These are phyloP conservation scores for Rhynchonema sp. DNA, from an alignment of 2,888 invertebrate genomes.

Conservation along the genomic window DNA sequence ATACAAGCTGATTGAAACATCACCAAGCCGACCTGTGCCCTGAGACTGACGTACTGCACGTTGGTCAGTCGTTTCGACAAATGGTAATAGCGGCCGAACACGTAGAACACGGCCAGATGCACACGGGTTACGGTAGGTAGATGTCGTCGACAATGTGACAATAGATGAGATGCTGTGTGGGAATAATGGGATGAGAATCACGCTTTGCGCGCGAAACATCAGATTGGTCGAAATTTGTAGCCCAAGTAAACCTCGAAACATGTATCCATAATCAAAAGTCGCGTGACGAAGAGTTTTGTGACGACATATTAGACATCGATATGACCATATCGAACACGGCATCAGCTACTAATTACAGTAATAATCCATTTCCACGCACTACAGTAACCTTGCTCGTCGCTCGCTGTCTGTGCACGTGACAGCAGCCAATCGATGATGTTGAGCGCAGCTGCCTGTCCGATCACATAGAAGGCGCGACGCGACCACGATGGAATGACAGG, in stretches of 20 bases:
- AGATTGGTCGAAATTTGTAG: no score
- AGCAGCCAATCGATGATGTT: not conserved
- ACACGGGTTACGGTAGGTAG: conserved; percentile 28
- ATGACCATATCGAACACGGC: not conserved
- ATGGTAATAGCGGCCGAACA: conserved; percentile 59
- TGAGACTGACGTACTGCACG: conserved; percentile 49
- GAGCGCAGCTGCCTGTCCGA: conserved; percentile 6
- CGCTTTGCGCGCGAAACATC: not conserved
- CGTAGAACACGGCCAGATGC: conserved; percentile 65
- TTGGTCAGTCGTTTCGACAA: conserved; percentile 57
- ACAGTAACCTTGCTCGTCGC: no score
- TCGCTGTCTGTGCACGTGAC: no score
- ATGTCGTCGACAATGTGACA: not conserved
- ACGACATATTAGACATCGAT: no score
- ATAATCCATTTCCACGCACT: not conserved
- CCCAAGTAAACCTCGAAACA: no score
- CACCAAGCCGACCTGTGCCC: no score
- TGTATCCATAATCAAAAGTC: no score
- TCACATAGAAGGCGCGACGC: conserved; percentile 9
- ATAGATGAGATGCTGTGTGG: not conserved
- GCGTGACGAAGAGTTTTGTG: no score
- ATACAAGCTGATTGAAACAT: no score
- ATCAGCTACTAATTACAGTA: not conserved
- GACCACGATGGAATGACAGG: not conserved
- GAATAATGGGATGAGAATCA: not conserved